A percentile compares a stretch with the other conserved stretches of the same genome.
Conservation (phyloP, 2,113 vertebrate genomes). For the Romanogobio albipinnatus region DNA sequence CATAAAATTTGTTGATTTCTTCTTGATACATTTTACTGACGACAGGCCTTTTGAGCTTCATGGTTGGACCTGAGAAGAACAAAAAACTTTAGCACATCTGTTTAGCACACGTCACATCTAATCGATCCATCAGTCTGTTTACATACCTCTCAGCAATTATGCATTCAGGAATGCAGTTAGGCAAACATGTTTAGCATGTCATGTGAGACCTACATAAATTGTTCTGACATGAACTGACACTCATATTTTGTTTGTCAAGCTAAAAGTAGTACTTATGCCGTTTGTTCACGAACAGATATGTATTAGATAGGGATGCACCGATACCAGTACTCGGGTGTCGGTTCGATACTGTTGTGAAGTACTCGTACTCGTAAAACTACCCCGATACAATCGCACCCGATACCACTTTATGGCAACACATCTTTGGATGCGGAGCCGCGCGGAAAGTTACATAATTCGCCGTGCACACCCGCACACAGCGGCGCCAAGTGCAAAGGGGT, state of each 20-base stretch:
- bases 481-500: no score
- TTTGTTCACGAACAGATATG: not conserved
- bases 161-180: not conserved
- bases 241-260: not conserved
- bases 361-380: no score
- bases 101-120: not conserved
- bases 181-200: not conserved
- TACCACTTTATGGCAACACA: no score
- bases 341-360: no score
- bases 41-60: conserved; percentile 79
- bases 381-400: no score
- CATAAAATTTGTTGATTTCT: conserved; percentile 73
- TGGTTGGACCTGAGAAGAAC: conserved; percentile 74
- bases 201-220: not conserved
- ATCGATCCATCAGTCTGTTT: not conserved
- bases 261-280: not conserved
- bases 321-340: no score
- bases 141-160: not conserved
- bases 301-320: no score
- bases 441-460: no score
- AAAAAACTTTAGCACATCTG: not conserved
- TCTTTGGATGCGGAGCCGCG: no score
- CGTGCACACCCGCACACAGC: no score
- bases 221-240: not conserved
- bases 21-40: conserved; percentile 78